Percentiles rank a stretch among this genome's conserved stretches.
These are phyloP conservation scores for Acrossocheilus fasciatus DNA, from an alignment of 2,797 vertebrate genomes.

Conservation along the genomic window DNA sequence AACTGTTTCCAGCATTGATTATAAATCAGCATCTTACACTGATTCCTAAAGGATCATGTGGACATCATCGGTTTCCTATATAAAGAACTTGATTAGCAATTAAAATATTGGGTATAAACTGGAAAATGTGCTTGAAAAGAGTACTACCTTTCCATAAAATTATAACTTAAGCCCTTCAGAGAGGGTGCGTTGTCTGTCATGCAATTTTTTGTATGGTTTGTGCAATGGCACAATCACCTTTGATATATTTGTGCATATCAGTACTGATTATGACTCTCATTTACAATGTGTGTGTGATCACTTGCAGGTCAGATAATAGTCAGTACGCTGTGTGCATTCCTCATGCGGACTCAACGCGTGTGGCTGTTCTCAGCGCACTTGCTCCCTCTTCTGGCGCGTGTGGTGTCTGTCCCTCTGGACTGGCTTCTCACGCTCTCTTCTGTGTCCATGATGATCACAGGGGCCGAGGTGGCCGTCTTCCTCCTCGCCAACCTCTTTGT, in stretches of 20 bases:
- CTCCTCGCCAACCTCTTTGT: conserved; percentile 78
- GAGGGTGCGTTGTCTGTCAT: not conserved
- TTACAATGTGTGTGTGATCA: conserved; percentile 21
- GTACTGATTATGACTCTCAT: not conserved
- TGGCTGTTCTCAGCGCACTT: conserved; percentile 84
- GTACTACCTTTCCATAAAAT: not conserved
- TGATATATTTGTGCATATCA: not conserved
- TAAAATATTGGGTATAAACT: not conserved
- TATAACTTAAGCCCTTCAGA: not conserved
- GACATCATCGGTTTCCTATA: not conserved
- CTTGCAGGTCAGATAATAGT: conserved; percentile 84
- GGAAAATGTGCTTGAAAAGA: not conserved
- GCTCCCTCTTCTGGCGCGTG: conserved; percentile 82
- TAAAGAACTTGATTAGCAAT: not conserved
- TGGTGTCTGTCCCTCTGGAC: conserved; percentile 72
- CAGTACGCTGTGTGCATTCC: conserved; percentile 82
- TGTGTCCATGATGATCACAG: conserved; percentile 76
- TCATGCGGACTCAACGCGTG: conserved; percentile 82
- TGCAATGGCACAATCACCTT: not conserved
- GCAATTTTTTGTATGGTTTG: not conserved
- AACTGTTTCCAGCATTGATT: not conserved
- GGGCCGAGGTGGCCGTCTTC: conserved; percentile 70
- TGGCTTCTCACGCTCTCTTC: conserved; percentile 71
- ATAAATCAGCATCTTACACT: not conserved
- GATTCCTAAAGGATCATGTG: not conserved